Conservation (phyloP, 2,797 vertebrate species). For the Silurus aristotelis region DNA sequence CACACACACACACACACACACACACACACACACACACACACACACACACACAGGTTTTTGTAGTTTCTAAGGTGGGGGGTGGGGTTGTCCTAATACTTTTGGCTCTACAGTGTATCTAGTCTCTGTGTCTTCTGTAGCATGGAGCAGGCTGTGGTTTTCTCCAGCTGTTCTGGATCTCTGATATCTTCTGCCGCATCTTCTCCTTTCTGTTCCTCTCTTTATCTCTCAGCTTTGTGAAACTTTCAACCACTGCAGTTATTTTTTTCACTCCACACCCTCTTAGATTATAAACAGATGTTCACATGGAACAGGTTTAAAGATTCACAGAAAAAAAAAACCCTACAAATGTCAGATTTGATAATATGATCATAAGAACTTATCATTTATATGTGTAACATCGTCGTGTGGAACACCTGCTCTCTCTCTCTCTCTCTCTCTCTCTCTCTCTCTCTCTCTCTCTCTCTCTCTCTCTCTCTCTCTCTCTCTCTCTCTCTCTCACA, state of each 20-base stretch:
- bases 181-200: too few species aligned
- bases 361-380: background rate
- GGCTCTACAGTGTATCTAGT: background rate
- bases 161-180: background rate
- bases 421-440: background rate
- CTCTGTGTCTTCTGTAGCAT: background rate
- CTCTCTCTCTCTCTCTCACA: background rate
- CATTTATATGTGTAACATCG: background rate
- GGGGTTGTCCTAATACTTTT: too few species aligned
- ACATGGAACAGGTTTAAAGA: background rate
- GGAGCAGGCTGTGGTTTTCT: background rate
- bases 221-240: background rate
- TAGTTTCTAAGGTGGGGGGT: background rate
- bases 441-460: background rate
- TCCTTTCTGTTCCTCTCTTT: constrained; percentile 3
- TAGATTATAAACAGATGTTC: background rate
- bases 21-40: background rate
- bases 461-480: background rate
- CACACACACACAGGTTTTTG: background rate
- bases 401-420: background rate
- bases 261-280: background rate
- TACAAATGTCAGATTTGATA: background rate
- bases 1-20: background rate
- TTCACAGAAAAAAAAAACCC: background rate
- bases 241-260: background rate